Evolutionary conservation across 2,888 invertebrate species (phyloP), one percentile per base, ranked within the genome.

Genomic region (Drosophila cyrtoloma): DNA sequence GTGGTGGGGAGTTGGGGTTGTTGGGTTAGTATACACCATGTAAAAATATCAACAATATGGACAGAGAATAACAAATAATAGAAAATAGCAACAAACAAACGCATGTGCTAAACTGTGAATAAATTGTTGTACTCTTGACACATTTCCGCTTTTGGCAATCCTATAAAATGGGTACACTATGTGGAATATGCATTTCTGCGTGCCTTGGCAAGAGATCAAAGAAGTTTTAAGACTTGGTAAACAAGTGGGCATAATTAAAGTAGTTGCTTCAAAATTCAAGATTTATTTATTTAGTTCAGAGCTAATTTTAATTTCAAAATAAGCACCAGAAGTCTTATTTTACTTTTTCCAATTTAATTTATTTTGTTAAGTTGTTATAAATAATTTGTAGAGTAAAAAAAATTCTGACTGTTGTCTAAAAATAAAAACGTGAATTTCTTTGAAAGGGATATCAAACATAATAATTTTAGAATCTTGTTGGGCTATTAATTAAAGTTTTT

Each of bases 91-190:
- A 65, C 39, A 37, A 75, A 67, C 28, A 58, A 59, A 65, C 50
- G 51, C 53, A 75, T 66, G 51, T 50, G 58, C n/a, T 75, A 58
- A 64, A 60, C 30, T 62, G n/a, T 26, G 51, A 53, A 30, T 35
- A 50, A 32, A 58, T 33, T 19, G 37, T 58, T 62, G 61, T 42
- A 57, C 60, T 59, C 53, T 63, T 64, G 68, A 65, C 68, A 72
- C 76, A 68, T 68, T 76, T 76, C 52, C 62, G 55, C 42, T 57
- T 66, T 75, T 79, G 78, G 79, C 79, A 76, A 35, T 32, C 50
- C 37, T 26, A 69, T 39, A 56, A 57, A 58, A 52, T 28, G 35
- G 26, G 26, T 42, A 7, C 30, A 59, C 50, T 42, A 19, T 57
- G 50, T 57, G 66, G 22, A 53, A 39, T 61, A 62, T 74, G 65